Percentiles rank a stretch among this genome's conserved stretches.
Evolutionary conservation across 1,140 invertebrate species (phyloP).

Genomic region (roundworm (Caenorhabditis elegans)): WBcel235 BX284605.5:10768001-10768500

Average conservation of each 20-base stretch:
- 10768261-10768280: background rate
- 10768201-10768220: conserved; percentile 31
- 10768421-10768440: background rate
- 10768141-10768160: background rate
- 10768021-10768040: conserved; percentile 91
- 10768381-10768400: background rate
- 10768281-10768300: background rate
- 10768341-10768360: conserved; percentile 19
- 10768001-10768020: conserved; percentile 96
- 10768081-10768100: conserved; percentile 86
- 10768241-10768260: background rate
- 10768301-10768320: too few species aligned
- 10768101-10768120: conserved; percentile 79
- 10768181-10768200: conserved; percentile 9
- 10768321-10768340: background rate
- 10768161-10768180: conserved; percentile 17
- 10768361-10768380: conserved; percentile 21
- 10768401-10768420: background rate
- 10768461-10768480: background rate
- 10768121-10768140: conserved; percentile 21
- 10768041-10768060: conserved; percentile 89
- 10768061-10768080: conserved; percentile 78
- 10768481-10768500: background rate
- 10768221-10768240: background rate
- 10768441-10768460: background rate